These are phyloP conservation scores for Callimorpha dominula DNA, from an alignment of 2,888 invertebrate genomes.

Conservation along the genomic window DNA sequence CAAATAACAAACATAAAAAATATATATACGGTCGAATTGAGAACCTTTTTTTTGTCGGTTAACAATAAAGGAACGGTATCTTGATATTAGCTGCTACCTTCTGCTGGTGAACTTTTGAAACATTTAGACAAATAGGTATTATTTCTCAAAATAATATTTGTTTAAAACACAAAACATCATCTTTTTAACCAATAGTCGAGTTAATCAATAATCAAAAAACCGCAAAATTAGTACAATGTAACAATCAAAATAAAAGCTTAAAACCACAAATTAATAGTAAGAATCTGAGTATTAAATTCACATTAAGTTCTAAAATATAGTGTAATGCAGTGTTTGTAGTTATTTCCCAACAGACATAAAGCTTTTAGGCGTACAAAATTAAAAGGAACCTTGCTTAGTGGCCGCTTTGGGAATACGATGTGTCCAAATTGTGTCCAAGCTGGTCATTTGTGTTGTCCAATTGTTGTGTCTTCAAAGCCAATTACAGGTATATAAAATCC, in stretches of 20 bases:
- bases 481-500: slow-evolving; percentile 3
- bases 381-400: slow-evolving; percentile 32
- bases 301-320: slow-evolving; percentile 14
- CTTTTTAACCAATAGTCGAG: background rate
- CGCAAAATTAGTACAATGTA: background rate
- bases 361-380: slow-evolving; percentile 47
- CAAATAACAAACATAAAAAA: no score
- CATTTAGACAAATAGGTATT: no score
- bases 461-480: background rate
- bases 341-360: slow-evolving; percentile 45
- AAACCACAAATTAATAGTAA: background rate
- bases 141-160: background rate
- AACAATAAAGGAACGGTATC: no score
- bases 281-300: slow-evolving; percentile 26
- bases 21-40: no score
- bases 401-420: slow-evolving; percentile 25
- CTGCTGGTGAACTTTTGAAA: no score
- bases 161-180: background rate
- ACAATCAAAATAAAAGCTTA: background rate
- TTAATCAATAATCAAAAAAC: background rate
- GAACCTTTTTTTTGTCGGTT: no score
- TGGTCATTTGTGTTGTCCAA: slow-evolving; percentile 5
- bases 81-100: no score
- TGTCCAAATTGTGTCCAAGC: slow-evolving; percentile 23
- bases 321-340: slow-evolving; percentile 34